phyloP scores from a whole-genome alignment of 2,797 vertebrate genomes.

The Acridotheres tristis region DNA sequence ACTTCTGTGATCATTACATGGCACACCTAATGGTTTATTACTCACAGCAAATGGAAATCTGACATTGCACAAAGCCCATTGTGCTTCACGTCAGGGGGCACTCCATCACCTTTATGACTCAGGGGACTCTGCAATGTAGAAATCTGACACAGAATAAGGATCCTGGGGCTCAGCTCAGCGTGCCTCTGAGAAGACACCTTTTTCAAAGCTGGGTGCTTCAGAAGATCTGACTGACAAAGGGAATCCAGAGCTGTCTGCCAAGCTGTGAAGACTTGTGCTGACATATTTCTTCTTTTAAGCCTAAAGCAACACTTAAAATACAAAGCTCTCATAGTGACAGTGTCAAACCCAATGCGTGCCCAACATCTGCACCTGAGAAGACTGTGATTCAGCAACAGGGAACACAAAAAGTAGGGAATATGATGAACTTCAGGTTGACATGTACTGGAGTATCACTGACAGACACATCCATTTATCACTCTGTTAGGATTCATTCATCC shows the following conservation, averaged over 20 bases:
- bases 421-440: background rate
- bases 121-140: background rate
- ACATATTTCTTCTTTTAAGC: background rate
- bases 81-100: background rate
- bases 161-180: background rate
- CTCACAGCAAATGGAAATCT: background rate
- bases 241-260: background rate
- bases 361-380: background rate
- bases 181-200: background rate
- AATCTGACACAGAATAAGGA: background rate
- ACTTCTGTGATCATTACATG: background rate
- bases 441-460: background rate
- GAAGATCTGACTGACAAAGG: background rate
- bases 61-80: background rate
- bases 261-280: background rate
- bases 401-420: background rate
- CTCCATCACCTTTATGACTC: background rate
- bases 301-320: slow-evolving; percentile 17
- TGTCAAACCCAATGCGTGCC: background rate
- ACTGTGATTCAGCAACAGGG: background rate
- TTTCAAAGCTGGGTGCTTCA: background rate
- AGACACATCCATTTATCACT: background rate
- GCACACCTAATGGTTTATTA: background rate
- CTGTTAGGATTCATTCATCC: background rate
- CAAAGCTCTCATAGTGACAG: background rate